Conservation (phyloP, 2,888 invertebrate species). For the Limnephilus lunatus region DNA sequence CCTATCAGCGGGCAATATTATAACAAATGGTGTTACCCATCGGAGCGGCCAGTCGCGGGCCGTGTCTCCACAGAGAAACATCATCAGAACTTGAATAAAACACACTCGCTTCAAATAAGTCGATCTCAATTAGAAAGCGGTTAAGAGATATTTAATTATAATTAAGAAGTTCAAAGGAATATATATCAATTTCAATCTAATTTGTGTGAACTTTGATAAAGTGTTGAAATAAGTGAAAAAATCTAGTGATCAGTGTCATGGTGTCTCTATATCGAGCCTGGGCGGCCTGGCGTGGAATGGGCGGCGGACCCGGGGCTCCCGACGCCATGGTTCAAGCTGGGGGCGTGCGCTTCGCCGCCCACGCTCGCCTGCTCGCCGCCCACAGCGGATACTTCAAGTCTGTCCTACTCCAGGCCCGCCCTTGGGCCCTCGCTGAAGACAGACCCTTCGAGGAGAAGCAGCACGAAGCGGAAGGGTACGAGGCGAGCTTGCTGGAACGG, state of each 20-base stretch:
- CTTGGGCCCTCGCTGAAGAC: constrained; percentile 56
- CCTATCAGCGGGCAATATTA: constrained; percentile 33
- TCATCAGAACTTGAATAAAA: not conserved
- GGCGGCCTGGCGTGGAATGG: constrained; percentile 69
- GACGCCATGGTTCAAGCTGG: constrained; percentile 83
- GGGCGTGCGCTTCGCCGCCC: constrained; percentile 82
- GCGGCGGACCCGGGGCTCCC: constrained; percentile 39
- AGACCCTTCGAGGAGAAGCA: constrained; percentile 50
- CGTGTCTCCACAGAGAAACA: not conserved
- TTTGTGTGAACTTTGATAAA: not conserved
- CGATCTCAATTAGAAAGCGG: not conserved
- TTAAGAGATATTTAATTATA: not conserved
- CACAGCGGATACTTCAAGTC: constrained; percentile 86
- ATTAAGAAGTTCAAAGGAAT: no score
- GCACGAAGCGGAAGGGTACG: constrained; percentile 55
- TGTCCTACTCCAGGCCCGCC: constrained; percentile 77
- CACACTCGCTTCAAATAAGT: not conserved
- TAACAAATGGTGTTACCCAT: constrained; percentile 57
- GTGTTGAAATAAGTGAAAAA: not conserved
- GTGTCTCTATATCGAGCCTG: constrained; percentile 77
- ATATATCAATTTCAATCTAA: not conserved
- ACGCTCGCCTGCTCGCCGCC: constrained; percentile 80
- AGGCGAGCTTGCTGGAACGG: constrained; percentile 45
- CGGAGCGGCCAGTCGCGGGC: constrained; percentile 51
- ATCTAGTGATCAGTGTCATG: constrained; percentile 68